These are phyloP conservation scores for Phenacoccus solenopsis DNA, from an alignment of 1,140 invertebrate species.

Conservation along the genomic window DNA sequence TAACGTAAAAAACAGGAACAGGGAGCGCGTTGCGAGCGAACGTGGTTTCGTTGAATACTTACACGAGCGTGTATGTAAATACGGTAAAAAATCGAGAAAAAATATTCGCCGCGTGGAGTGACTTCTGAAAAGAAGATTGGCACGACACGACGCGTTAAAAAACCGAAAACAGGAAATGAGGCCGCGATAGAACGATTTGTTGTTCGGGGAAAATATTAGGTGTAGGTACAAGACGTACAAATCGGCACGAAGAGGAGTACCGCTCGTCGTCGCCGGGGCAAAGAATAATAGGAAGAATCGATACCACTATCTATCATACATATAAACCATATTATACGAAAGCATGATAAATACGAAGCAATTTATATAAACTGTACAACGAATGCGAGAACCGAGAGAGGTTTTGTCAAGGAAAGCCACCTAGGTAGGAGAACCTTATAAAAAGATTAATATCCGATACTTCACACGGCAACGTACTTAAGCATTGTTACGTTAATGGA, in stretches of 20 bases:
- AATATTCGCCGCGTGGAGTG: not conserved
- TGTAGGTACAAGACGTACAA: no score
- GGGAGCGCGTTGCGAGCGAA: no score
- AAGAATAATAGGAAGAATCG: not conserved
- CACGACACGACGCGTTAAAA: not conserved
- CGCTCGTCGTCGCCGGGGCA: no score
- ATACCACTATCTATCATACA: not conserved
- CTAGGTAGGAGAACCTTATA: constrained; percentile 5
- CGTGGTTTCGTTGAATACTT: no score
- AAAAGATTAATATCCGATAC: constrained; percentile 13
- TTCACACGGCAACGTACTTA: not conserved
- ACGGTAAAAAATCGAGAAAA: no score
- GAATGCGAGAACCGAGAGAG: no score
- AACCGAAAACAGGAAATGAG: not conserved
- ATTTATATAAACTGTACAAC: constrained; percentile 6
- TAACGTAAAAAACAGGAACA: no score
- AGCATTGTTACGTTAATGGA: constrained; percentile 8
- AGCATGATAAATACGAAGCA: constrained; percentile 10
- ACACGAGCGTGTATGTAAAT: no score
- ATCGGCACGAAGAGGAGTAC: not conserved
- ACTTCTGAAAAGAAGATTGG: not conserved
- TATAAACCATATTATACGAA: no score
- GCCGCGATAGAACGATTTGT: not conserved
- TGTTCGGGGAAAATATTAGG: no score
- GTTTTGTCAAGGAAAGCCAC: not conserved